These are phyloP conservation scores for Amiota communis DNA, from an alignment of 2,888 invertebrate genomes.

Conservation along the genomic window DNA sequence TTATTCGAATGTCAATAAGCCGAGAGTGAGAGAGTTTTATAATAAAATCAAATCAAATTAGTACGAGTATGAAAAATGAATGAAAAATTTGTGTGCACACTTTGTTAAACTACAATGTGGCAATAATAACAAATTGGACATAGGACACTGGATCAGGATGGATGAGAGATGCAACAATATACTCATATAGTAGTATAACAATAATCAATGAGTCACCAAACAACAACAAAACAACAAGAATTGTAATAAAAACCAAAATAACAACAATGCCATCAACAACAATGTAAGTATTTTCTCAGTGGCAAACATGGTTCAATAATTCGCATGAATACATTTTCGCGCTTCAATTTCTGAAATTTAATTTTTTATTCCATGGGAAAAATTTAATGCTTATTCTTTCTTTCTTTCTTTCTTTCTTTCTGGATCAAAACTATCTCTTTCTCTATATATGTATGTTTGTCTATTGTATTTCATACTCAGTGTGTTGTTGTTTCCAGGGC, in stretches of 20 bases:
- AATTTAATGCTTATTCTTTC: background rate
- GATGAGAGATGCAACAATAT: background rate
- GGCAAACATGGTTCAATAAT: constrained; percentile 17
- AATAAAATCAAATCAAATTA: background rate
- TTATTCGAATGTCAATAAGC: constrained; percentile 18
- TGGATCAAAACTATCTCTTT: background rate
- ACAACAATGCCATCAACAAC: background rate
- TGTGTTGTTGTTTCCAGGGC: background rate
- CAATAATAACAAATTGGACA: background rate
- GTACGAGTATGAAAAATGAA: background rate
- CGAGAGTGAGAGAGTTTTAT: background rate
- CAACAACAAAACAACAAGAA: background rate
- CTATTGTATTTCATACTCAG: too few species aligned
- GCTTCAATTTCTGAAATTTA: background rate
- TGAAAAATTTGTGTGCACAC: background rate
- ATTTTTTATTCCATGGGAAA: background rate
- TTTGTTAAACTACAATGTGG: background rate
- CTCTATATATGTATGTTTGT: too few species aligned
- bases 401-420: too few species aligned
- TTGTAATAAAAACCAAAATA: background rate
- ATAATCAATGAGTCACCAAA: background rate
- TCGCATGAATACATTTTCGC: constrained; percentile 12
- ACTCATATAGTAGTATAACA: background rate
- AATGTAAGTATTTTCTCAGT: constrained; percentile 1
- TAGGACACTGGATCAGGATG: background rate